Base-by-base conservation (phyloP, 2,888 invertebrate genomes). In the Diploptera punctata region DNA sequence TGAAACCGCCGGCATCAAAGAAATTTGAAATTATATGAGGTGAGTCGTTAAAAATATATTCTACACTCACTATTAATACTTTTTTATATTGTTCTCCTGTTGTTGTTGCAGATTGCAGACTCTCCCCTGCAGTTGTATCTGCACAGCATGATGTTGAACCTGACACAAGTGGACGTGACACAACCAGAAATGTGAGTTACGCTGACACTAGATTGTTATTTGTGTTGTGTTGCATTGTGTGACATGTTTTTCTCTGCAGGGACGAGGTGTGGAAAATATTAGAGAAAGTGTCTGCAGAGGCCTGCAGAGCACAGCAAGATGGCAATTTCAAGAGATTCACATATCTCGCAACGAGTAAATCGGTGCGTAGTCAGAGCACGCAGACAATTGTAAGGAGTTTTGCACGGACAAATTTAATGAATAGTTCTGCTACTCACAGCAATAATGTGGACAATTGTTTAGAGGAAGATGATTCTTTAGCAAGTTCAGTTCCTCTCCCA, bases 41-140 rank as follows among this genome's bases (percentile, higher is more conserved):
- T n/a, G n/a, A n/a, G n/a, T n/a, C n/a, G n/a, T n/a, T n/a, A n/a
- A n/a, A n/a, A n/a, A n/a, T n/a, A n/a, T n/a, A n/a, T n/a, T n/a
- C n/a, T n/a, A n/a, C n/a, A n/a, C n/a, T n/a, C n/a, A n/a, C n/a
- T n/a, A n/a, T n/a, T n/a, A n/a, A n/a, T n/a, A n/a, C n/a, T n/a
- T n/a, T n/a, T n/a, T n/a, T n/a, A n/a, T n/a, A n/a, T n/a, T n/a
- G n/a, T n/a, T n/a, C n/a, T n/a, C n/a, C n/a, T n/a, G n/a, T n/a
- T n/a, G 31, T 49, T 52, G 21, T 49, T 72, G 43, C 73, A 79
- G 78, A 77, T 80, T 57, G 76, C 77, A 24, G 77, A 79, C 68
- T 78, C 79, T 19, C 79, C 79, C 5, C 77, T 77, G n/a, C 72
- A 76, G 3, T 75, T 77, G 9, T 74, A 76, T 18, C 74, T 80